phyloP scores from a whole-genome alignment of 2,888 invertebrate species.

The Cheilosia urbana region DNA sequence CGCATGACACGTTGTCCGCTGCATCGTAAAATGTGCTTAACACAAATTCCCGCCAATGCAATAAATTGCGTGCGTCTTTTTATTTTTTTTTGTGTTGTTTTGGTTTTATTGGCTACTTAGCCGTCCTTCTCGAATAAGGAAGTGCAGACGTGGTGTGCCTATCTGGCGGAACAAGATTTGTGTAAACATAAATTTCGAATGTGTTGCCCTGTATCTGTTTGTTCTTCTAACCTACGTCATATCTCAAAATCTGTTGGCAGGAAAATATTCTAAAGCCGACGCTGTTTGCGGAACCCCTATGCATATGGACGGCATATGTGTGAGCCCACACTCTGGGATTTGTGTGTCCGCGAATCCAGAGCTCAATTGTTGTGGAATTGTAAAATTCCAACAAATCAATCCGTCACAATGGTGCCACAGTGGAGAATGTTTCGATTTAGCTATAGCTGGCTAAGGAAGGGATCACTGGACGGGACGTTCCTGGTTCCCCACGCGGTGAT shows the following conservation, averaged over 20 bases:
- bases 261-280: constrained; percentile 58
- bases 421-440: constrained; percentile 55
- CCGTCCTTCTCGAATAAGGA: constrained; percentile 61
- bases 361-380: constrained; percentile 68
- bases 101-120: constrained; percentile 50
- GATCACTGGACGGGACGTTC: constrained; percentile 7
- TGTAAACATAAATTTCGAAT: constrained; percentile 65
- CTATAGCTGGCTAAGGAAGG: constrained; percentile 17
- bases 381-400: constrained; percentile 75
- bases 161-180: constrained; percentile 65
- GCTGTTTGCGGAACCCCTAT: constrained; percentile 66
- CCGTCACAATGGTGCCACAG: constrained; percentile 62
- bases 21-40: constrained; percentile 51
- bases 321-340: constrained; percentile 55
- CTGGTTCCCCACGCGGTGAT: constrained; percentile 57
- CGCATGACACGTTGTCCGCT: constrained; percentile 58
- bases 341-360: constrained; percentile 60
- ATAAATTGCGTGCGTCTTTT: constrained; percentile 35
- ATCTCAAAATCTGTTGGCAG: constrained; percentile 71
- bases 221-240: constrained; percentile 69
- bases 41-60: constrained; percentile 30
- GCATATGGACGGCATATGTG: constrained; percentile 25
- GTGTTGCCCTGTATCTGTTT: constrained; percentile 39
- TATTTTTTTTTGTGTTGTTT: constrained; percentile 7
- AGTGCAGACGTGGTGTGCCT: constrained; percentile 25